A percentile compares a stretch with the other conserved stretches of the same genome.
phyloP scores from a whole-genome alignment of 2,113 vertebrate genomes.

The Corydoras sp. region DNA sequence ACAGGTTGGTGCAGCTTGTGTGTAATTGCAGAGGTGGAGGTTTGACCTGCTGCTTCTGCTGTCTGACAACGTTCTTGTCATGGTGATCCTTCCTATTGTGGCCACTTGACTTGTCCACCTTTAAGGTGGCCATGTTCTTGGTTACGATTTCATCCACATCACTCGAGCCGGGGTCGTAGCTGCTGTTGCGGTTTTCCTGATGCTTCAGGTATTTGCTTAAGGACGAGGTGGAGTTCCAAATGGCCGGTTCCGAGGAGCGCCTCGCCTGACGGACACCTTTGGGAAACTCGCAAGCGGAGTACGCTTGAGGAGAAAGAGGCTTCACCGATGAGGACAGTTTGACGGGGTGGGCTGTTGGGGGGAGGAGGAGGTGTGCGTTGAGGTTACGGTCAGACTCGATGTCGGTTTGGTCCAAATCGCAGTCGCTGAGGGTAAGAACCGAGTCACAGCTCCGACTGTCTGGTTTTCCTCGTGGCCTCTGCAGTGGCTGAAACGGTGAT shows the following conservation, averaged over 20 bases:
- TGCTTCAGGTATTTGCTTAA: conserved; percentile 31
- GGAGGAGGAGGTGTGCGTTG: conserved; percentile 19
- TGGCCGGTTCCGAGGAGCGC: conserved; percentile 77
- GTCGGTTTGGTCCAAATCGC: conserved; percentile 69
- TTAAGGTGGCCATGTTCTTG: conserved; percentile 56
- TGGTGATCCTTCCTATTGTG: conserved; percentile 50
- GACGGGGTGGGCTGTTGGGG: conserved; percentile 43
- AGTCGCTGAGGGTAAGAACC: conserved; percentile 80
- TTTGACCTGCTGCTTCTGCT: conserved; percentile 54
- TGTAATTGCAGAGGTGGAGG: conserved; percentile 59
- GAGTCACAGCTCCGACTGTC: conserved; percentile 86
- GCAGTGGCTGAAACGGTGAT: conserved; percentile 66
- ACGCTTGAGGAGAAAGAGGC: conserved; percentile 30
- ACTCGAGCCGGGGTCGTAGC: conserved; percentile 56
- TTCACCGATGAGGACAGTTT: conserved; percentile 36
- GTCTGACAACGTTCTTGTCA: conserved; percentile 43
- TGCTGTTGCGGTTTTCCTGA: conserved; percentile 62
- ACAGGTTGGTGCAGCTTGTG: conserved; percentile 75
- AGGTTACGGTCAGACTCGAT: conserved; percentile 58
- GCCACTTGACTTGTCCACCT: conserved; percentile 66
- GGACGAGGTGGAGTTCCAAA: conserved; percentile 56
- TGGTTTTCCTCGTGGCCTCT: conserved; percentile 57
- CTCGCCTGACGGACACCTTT: conserved; percentile 57
- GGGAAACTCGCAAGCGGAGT: conserved; percentile 5
- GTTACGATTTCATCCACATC: conserved; percentile 50